Evolutionary conservation across 1,140 invertebrate species (phyloP), one percentile per base, ranked within the genome.

Genomic region (Dryas iulia): DNA sequence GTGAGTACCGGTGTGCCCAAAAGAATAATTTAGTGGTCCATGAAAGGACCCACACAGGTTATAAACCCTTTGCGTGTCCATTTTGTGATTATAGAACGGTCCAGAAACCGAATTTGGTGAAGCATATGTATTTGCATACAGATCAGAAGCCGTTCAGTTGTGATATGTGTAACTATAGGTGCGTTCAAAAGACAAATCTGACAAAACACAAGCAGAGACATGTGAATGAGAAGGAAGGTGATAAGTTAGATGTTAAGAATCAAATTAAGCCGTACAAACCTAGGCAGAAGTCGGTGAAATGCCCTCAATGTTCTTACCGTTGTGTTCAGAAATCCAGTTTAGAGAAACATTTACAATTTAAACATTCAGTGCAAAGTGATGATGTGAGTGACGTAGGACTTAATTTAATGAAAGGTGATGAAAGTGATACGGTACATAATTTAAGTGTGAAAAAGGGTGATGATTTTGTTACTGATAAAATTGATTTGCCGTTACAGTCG

Each of bases 1-100:
- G 95, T 79, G 94, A 95, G 10, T 93, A 95, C 47, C 89, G 94
- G 31, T 96, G 95, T 78, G 95, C 95, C 0, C 95, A 96, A 77
- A 92, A 92, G 33, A 92, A 92, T 61, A 92, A 92, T 59, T 74
- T 92, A 59, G 89, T 92, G 0, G 91, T 92, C 0, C 94, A 94
- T 35, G 93, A 94, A 74, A 79, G 94, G 3, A 94, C 93, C 0
- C 94, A 94, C 33, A 94, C 94, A 0, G 94, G 94, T 0, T 93
- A 94, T 31, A 92, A 94, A 71, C 94, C 94, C 0, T 94, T 94
- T 23, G 93, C 93, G 0, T 94, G 94, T 67, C 94, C 94, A 0
- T 92, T 95, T 18, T 96, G 96, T 73, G 95, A 92, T 11, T 93
- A 92, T 31, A 69, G 90, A 25, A 92, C 92, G 0, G 92, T 92